Base-by-base conservation (phyloP, 2,113 vertebrate species). In the Australoheros scitulus region DNA sequence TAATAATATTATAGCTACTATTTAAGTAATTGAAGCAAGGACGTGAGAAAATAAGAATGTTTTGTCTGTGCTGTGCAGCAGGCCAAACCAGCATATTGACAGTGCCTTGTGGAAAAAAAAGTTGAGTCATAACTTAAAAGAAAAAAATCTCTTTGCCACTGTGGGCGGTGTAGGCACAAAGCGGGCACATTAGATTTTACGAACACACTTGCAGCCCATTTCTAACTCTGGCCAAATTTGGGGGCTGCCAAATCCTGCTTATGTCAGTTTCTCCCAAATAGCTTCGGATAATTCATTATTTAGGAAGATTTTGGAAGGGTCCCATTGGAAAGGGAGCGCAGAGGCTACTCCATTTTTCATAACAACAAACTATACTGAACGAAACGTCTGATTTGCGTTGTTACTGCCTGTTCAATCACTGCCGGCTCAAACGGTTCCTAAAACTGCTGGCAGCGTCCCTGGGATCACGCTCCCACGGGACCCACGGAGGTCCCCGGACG, bases 51-150 rank as follows among this genome's bases (percentile, higher is more conserved):
- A 75, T 2, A 18, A 24, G 6, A 50, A 56, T 74, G n/a, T 84
- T 56, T 57, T 80, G 59, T 55, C 20, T 41, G 11, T 11, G 29
- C 26, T 68, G 47, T 22, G 38, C 20, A 64, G 43, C 13, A 32
- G 15, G 56, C 20, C 72, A 64, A 86, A 74, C 80, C 61, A 58
- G 20, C 26, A 74, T 70, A 81, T 68, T 81, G 38, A 20, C 29
- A 17, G 11, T 80, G 68, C 43, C 57, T 11, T 76, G 61, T 50
- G 52, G 52, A 68, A 55, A 52, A 91, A 80, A 81, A 56, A 64
- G 77, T 88, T 90, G 88, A 86, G 77, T 93, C 91, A 90, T 72
- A 76, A 43, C 38, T 84, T 61, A 68, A 91, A 91, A 86, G 61
- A 79, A 76, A 41, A 81, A 76, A 84, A 6, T 32, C 8, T 76